A percentile compares a stretch with the other conserved stretches of the same genome.
Conservation (phyloP, 2,113 vertebrate species). For the Beaufortia kweichowensis region DNA sequence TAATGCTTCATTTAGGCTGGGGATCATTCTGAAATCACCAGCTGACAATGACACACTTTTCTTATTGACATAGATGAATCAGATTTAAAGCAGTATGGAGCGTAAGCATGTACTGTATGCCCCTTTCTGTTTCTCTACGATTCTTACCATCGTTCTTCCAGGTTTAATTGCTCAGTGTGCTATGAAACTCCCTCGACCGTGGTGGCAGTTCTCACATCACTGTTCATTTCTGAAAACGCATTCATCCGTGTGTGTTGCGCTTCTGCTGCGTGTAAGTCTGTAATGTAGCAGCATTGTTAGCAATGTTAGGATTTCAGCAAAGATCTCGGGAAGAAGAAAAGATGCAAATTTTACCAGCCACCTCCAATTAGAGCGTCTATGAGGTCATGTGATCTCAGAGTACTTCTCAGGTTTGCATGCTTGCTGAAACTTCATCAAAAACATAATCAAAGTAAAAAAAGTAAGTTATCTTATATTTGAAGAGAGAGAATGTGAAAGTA, state of each 20-base stretch:
- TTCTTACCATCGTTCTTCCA: background rate
- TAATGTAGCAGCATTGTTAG: background rate
- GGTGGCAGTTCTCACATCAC: background rate
- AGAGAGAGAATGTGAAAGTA: conserved; percentile 2
- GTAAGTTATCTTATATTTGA: background rate
- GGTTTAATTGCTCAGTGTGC: background rate
- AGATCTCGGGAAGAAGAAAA: background rate
- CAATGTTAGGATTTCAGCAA: background rate
- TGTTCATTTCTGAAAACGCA: conserved; percentile 8
- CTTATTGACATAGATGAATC: background rate
- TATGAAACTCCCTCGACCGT: background rate
- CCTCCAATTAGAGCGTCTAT: background rate
- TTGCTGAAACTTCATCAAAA: background rate
- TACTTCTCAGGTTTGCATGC: background rate
- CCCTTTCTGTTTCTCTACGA: too few species aligned
- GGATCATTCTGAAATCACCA: conserved; percentile 10
- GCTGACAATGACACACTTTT: too few species aligned
- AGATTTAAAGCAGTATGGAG: too few species aligned
- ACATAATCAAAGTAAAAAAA: background rate
- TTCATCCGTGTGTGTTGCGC: background rate
- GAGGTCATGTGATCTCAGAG: background rate
- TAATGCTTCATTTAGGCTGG: background rate
- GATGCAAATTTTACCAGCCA: background rate
- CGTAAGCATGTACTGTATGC: too few species aligned
- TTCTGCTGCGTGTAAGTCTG: background rate